Evolutionary conservation across 2,113 vertebrate species (phyloP), one percentile per base, ranked within the genome.

Genomic region (Arvicanthis niloticus): DNA sequence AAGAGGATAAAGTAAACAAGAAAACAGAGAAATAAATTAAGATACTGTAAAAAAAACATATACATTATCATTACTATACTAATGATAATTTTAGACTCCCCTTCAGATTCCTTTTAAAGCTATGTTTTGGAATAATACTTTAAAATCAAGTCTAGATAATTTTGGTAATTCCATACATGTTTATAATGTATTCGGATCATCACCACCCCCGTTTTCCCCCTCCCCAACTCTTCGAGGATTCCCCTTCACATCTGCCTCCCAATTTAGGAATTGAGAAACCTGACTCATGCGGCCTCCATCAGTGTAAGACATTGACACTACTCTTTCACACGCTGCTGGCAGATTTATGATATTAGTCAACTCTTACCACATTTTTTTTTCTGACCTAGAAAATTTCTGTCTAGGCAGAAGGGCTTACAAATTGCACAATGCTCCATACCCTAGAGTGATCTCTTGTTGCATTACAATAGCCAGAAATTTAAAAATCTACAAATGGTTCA

Each of bases 21-120:
- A 24, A 68, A 51, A 16, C 9, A 16, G 3, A 95, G 68, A 84
- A 77, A 91, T 87, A 92, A 53, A 77, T 68, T 91, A 92, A 92
- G 7, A 91, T 70, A 93, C 5, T 48, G 34, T 77, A 6, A 40
- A 53, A 60, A 88, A 37, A 6, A 37, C 34, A 73, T 3, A 70
- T 40, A 45, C 0, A 29, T 96, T 94, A 91, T 80, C 45, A 70
- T 89, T 53, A 70, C 3, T 94, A 89, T 65, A 77, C 31, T 82
- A 96, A 40, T 73, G 24, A 53, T 70, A 56, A 80, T 31, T 96
- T 87, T 24, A 73, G 13, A 73, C 91, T 88, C 89, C n/a, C 42
- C 53, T 91, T 86, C 2, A 68, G 40, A 3, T 56, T 77, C 29
- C 95, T 29, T 76, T 88, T 88, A 34, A 93, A 70, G 51, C 95